Base-by-base conservation (phyloP, 2,888 invertebrate species). In the Chesias legatella region DNA sequence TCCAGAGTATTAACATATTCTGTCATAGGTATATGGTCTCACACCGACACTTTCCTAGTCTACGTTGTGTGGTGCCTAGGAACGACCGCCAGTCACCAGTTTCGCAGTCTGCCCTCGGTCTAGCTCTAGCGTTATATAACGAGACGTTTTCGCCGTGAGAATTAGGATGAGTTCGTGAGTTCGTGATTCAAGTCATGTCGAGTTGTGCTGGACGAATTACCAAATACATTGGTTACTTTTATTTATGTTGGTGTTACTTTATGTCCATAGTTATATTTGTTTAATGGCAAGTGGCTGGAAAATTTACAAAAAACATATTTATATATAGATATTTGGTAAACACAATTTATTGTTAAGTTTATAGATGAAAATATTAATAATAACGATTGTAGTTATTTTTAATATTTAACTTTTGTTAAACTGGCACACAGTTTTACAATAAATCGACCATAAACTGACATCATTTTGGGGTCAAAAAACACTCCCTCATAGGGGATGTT, bases 91-190 rank as follows among this genome's bases (percentile, higher is more conserved):
- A 17, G 6, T 25, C 20, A 33, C 21, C 1, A 6, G 11, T 8
- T 33, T 11, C 13, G 13, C 13, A 13, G 25, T 7, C 20, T 32
- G 17, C 6, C 10, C 10, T 10, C 13, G 1, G 22, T 35, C 13
- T 22, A 22, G 20, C n/a, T 41, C 35, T 35, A 41, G 32, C 35
- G 3, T 43, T 43, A 37, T 43, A 33, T 37, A 37, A 43, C 21
- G 3, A 28, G 25, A 35, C 32, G 22, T 1, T 8, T 22, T 21
- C 30, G 26, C 33, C 34, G 38, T 43, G 25, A 35, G 34, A 39
- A 44, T 44, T 34, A 44, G 32, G 39, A 35, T 27, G 34, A 22
- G 22, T 5, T 22, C 6, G 27, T 27, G n/a, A n/a, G n/a, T n/a
- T n/a, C n/a, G n/a, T n/a, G n/a, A 28, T 32, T 36, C 35, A 20